Evolutionary conservation across 2,797 vertebrate genomes (phyloP).

Genomic region (Spea hammondii): DNA sequence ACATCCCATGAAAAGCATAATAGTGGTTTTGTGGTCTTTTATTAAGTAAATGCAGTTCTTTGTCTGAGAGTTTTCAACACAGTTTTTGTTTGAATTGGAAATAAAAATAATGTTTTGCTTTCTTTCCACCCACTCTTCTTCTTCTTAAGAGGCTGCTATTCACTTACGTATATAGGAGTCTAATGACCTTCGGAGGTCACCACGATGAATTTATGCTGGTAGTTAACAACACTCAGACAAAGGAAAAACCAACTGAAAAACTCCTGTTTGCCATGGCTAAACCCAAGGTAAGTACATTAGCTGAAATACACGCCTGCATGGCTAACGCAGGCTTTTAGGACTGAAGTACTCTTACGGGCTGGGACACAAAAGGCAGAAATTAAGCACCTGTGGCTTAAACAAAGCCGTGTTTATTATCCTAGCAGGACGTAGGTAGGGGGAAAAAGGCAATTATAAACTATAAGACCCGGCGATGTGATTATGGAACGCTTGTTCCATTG

Average conservation of each 20-base stretch:
- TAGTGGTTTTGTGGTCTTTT: slow-evolving; percentile 15
- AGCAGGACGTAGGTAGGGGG: slow-evolving; percentile 44
- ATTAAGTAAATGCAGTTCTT: slow-evolving; percentile 45
- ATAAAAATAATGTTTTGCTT: slow-evolving; percentile 45
- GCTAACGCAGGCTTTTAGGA: slow-evolving; percentile 36
- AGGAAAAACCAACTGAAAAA: slow-evolving; percentile 85
- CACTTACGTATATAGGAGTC: slow-evolving; percentile 79
- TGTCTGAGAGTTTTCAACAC: slow-evolving; percentile 28
- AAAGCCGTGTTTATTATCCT: slow-evolving; percentile 47
- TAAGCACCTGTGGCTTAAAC: slow-evolving; percentile 49
- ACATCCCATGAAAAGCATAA: slow-evolving; percentile 16
- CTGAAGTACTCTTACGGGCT: slow-evolving; percentile 39
- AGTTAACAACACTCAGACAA: slow-evolving; percentile 70
- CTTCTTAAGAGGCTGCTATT: slow-evolving; percentile 76
- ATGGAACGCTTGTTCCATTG: slow-evolving; percentile 40
- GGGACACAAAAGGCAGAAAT: slow-evolving; percentile 51
- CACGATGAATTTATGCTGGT: slow-evolving; percentile 93
- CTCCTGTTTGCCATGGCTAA: slow-evolving; percentile 85
- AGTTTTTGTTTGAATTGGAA: slow-evolving; percentile 44
- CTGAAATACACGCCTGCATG: slow-evolving; percentile 46
- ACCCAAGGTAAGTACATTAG: slow-evolving; percentile 79
- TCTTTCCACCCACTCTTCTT: slow-evolving; percentile 46
- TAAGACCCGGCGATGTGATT: slow-evolving; percentile 44
- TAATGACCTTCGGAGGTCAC: slow-evolving; percentile 91
- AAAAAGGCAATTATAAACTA: slow-evolving; percentile 39